A percentile compares a stretch with the other conserved stretches of the same genome.
phyloP scores from a whole-genome alignment of 2,113 vertebrate genomes.

The Lucifuga dentata region DNA sequence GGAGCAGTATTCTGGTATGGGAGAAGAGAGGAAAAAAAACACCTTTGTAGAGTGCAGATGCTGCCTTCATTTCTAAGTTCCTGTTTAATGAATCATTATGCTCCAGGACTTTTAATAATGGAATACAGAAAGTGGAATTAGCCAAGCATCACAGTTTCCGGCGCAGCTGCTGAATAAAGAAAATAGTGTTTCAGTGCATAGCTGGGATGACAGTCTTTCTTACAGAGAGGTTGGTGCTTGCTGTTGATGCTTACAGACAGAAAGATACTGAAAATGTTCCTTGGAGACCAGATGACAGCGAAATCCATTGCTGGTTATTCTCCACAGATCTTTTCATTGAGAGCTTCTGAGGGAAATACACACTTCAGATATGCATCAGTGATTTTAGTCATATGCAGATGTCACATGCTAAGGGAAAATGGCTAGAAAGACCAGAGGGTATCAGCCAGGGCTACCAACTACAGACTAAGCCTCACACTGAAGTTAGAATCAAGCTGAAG shows the following conservation, averaged over 20 bases:
- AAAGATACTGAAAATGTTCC: slow-evolving; percentile 46
- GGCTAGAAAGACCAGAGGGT: slow-evolving; percentile 44
- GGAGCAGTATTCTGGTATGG: too few species aligned
- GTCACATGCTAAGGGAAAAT: slow-evolving; percentile 33
- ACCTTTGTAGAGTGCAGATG: too few species aligned
- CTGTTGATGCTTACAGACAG: neutral
- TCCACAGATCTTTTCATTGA: slow-evolving; percentile 53
- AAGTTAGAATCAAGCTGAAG: neutral
- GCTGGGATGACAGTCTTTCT: too few species aligned
- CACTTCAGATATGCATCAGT: slow-evolving; percentile 68
- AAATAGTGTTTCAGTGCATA: too few species aligned
- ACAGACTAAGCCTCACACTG: neutral
- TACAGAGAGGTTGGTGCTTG: slow-evolving; percentile 36
- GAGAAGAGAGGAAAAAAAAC: too few species aligned
- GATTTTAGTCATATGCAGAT: slow-evolving; percentile 68
- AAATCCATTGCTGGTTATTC: slow-evolving; percentile 61
- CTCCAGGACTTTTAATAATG: slow-evolving; percentile 6
- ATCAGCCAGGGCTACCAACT: slow-evolving; percentile 22
- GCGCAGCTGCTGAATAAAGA: neutral
- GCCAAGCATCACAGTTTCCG: neutral
- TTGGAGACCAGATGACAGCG: slow-evolving; percentile 69
- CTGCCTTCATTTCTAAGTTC: neutral
- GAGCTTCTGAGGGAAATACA: slow-evolving; percentile 56
- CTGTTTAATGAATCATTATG: neutral
- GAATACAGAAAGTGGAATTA: neutral